Base-by-base conservation (phyloP, 2,888 invertebrate species). In the Cryptocephalus moraei region DNA sequence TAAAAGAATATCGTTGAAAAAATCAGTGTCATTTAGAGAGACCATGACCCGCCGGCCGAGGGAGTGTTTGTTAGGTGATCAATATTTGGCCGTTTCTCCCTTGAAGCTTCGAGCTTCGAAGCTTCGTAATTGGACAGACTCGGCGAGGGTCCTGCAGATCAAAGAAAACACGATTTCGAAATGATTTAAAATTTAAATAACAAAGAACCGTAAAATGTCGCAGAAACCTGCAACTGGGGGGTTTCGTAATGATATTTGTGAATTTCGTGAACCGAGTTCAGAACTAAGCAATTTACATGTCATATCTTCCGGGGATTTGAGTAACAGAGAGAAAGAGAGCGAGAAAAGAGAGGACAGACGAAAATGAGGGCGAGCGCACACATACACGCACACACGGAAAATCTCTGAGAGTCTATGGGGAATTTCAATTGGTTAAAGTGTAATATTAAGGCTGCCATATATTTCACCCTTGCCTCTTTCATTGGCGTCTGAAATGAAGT, bases 241-340 rank as follows among this genome's bases (percentile, higher is more conserved):
- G 22, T 22, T n/a, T 57, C 60, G 56, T 59, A 59, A 58, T 52
- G 56, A 51, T 56, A 60, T 61, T 61, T 59, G 58, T 55, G 57
- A 59, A 22, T 4, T 22, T 22, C 22, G 61, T 60, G 61, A 61
- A 59, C 60, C 58, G 62, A 55, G 56, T 61, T 63, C 57, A 57
- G 62, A 64, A 62, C 62, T 60, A 57, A 62, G 62, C 62, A 62
- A 66, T 66, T 64, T 63, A 59, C 64, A 63, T 64, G 57, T 59
- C 59, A 55, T 56, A 60, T 60, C 42, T 13, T 22, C 32, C 11
- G 33, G 33, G 42, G 42, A 33, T 13, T 32, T 12, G 14, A 41
- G 41, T 11, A 14, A 13, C 11, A 41, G 14, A 36, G 11, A 12
- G 11, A 36, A 11, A 6, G n/a, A 12, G 36, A 36, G 36, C n/a